These are phyloP conservation scores for Anastatus disparis DNA, from an alignment of 1,140 invertebrate genomes.

Conservation along the genomic window DNA sequence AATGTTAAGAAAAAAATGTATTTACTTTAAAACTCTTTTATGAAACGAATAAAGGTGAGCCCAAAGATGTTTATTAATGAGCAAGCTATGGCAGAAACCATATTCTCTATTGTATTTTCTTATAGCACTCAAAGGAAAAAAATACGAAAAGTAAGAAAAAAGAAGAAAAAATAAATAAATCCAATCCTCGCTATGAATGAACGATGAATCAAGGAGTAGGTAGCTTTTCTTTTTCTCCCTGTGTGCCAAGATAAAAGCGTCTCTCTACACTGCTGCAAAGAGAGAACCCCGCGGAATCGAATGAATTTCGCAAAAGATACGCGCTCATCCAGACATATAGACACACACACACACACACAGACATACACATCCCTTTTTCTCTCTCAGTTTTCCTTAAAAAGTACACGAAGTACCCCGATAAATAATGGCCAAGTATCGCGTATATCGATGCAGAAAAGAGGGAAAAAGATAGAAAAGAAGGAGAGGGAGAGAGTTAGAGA, in stretches of 20 bases:
- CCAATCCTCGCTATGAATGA: constrained; percentile 14
- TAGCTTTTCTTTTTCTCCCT: not conserved
- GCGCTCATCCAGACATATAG: no score
- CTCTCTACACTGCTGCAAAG: constrained; percentile 8
- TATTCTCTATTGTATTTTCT: constrained; percentile 2
- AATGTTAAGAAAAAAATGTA: not conserved
- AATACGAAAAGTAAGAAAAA: not conserved
- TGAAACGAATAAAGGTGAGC: not conserved
- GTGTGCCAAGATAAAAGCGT: constrained; percentile 1
- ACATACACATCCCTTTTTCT: constrained; percentile 22
- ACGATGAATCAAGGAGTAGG: constrained; percentile 28
- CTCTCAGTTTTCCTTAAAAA: constrained; percentile 30
- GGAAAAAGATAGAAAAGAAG: not conserved
- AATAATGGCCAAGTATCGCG: constrained; percentile 28
- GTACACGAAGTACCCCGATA: constrained; percentile 35
- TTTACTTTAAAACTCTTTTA: no score
- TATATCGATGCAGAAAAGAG: constrained; percentile 24
- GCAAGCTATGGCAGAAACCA: not conserved
- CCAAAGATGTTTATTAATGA: constrained; percentile 10
- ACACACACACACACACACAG: no score
- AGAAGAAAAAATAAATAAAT: no score
- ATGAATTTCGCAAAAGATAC: constrained; percentile 40
- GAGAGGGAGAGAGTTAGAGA: not conserved
- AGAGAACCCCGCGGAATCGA: constrained; percentile 27
- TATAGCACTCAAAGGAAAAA: not conserved